Conservation (phyloP, 2,888 invertebrate species). For the Blastobasis adustella region DNA sequence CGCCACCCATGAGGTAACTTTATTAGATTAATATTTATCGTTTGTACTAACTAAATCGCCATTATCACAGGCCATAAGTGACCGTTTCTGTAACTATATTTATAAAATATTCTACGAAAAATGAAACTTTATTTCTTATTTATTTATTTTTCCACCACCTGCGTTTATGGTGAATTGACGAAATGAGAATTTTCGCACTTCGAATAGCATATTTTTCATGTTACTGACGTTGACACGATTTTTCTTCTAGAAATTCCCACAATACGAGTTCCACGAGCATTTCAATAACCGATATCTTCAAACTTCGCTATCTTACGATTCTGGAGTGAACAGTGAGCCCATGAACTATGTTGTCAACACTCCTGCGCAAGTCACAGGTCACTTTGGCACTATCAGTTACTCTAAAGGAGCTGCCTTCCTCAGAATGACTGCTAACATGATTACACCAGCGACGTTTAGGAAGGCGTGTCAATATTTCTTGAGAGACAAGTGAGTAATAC, state of each 20-base stretch:
- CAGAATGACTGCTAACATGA: constrained; percentile 54
- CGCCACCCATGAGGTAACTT: constrained; percentile 45
- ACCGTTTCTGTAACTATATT: neutral
- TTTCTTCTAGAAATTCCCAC: constrained; percentile 69
- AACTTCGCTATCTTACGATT: constrained; percentile 67
- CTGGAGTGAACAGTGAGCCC: constrained; percentile 61
- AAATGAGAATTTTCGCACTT: no score
- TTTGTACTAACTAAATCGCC: no score
- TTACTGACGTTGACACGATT: neutral
- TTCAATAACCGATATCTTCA: constrained; percentile 83
- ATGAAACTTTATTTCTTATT: neutral
- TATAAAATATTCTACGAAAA: neutral
- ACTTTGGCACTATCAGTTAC: constrained; percentile 82
- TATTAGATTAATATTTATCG: neutral
- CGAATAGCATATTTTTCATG: no score
- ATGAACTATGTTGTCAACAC: constrained; percentile 75
- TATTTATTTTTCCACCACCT: no score
- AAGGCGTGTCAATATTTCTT: constrained; percentile 55
- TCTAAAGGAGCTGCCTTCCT: constrained; percentile 76
- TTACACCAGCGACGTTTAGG: constrained; percentile 41
- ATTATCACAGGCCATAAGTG: no score
- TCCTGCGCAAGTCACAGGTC: constrained; percentile 75
- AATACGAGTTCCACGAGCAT: constrained; percentile 80
- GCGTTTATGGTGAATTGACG: no score
- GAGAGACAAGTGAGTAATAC: constrained; percentile 60